A percentile compares a stretch with the other conserved stretches of the same genome.
phyloP scores from a whole-genome alignment of 2,797 vertebrate genomes.

The Leptatherina wallacei region DNA sequence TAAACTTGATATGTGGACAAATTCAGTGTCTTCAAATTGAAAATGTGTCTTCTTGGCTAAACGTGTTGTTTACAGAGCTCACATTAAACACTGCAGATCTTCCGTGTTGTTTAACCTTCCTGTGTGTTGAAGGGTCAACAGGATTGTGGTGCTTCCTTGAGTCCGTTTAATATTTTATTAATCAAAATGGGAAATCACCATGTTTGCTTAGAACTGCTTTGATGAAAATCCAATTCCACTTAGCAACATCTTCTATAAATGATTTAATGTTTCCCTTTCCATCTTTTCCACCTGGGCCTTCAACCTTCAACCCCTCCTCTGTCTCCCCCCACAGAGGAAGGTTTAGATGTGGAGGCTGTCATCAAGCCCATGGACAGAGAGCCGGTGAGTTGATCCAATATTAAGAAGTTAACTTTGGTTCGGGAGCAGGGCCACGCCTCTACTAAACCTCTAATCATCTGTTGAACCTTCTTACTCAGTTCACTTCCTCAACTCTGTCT shows the following conservation, averaged over 20 bases:
- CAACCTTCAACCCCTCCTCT: no score
- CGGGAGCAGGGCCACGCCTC: no score
- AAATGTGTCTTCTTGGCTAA: neutral
- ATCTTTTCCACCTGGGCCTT: constrained; percentile 25
- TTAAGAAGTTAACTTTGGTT: no score
- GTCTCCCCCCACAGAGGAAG: no score
- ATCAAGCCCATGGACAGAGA: no score
- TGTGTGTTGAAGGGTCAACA: constrained; percentile 14
- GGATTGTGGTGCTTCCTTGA: constrained; percentile 6
- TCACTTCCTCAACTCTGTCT: no score
- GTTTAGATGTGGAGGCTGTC: no score
- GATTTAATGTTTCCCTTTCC: constrained; percentile 67
- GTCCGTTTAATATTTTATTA: constrained; percentile 44
- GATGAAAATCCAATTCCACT: constrained; percentile 47
- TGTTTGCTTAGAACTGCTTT: constrained; percentile 26
- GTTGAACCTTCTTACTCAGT: no score
- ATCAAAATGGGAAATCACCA: constrained; percentile 25
- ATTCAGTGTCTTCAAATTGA: neutral
- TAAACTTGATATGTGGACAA: neutral
- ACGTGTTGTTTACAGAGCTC: neutral
- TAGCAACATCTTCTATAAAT: constrained; percentile 49
- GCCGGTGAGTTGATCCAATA: no score
- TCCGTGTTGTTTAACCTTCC: neutral
- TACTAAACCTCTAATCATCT: no score
- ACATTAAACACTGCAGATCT: no score